Base-by-base conservation (phyloP, 2,797 vertebrate species). In the Malurus splendens region DNA sequence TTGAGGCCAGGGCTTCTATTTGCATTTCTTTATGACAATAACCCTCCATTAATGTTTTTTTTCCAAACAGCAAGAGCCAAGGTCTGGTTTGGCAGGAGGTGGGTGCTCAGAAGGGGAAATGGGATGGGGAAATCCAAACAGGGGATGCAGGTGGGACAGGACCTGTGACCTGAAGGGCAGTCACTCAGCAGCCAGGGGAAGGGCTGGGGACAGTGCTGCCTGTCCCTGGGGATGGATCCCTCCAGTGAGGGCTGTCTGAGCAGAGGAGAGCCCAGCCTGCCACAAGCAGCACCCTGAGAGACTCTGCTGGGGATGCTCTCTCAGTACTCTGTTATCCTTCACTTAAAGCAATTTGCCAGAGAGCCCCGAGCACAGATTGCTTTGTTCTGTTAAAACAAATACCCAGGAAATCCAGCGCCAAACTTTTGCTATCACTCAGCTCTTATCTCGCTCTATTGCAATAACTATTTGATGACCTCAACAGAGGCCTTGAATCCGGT, bases 391-490 rank as follows among this genome's bases (percentile, higher is more conserved):
- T 59, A 39, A 75, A 82, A 80, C 22, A 89, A 90, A 89, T 27
- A 74, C 3, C 56, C 90, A 85, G 62, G 64, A 91, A 92, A 89
- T 84, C 75, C 82, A 70, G 61, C 78, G 30, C 51, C 54, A 71
- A 77, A 65, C 44, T 74, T 82, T 2, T 60, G 52, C 80, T 93
- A 64, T 92, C 65, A 2, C 77, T 93, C 36, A 6, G 74, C 57
- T 82, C 75, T 93, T 94, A 93, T 90, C 91, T 92, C 65, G 61
- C 64, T 84, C 79, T 55, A 39, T 67, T 91, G 77, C 86, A 92
- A 27, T 82, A 93, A 82, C 88, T 86, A 57, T 83, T 94, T 84
- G 85, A 90, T 94, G 93, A 93, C 93, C 82, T 94, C 91, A 89
- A 18, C 48, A 60, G 77, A 30, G 68, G 87, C 94, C 93, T 94